Base-by-base conservation (phyloP, 2,888 invertebrate genomes). In the Ormyrus thymus region DNA sequence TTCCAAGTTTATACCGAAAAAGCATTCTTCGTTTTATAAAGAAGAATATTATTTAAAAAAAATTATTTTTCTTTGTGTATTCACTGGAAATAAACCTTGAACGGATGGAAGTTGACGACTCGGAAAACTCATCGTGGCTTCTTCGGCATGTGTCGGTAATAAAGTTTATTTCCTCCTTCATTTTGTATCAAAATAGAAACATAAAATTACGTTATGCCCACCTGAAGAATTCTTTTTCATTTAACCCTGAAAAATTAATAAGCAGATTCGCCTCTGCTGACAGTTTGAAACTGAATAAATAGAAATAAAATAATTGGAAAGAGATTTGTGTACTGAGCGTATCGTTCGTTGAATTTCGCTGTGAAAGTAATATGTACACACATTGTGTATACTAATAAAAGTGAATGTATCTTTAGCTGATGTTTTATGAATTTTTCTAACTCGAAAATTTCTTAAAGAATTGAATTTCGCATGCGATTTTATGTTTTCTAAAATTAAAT, bases 201-300 rank as follows among this genome's bases (percentile, higher is more conserved):
- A 29, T 29, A 13, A 29, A n/a, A 50, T 51, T 61, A 51, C 61
- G n/a, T 61, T 64, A 64, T 29, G 4, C 13, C 13, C 64, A 46
- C 11, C 29, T 15, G 46, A 51, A 55, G 59, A 66, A 66, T 75
- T 66, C 51, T 13, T 43, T 59, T 66, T 11, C 65, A 46, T 74
- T 53, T 29, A 29, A 29, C 29, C 29, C 29, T 29, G 29, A 29
- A 29, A 29, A 29, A 29, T 29, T 29, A 29, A 29, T 29, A 29
- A 29, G 0, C 29, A 29, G 29, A 29, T 29, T 29, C 4, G 0
- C 29, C 29, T 29, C 29, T 29, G 29, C 29, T 29, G 29, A 29
- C 29, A 29, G 29, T 29, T 29, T 29, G 4, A 29, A 29, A 4
- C 29, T 4, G 29, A 29, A 29, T 29, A 29, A 4, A 29, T 29